phyloP scores from a whole-genome alignment of 2,888 invertebrate species.

The Monopis laevigella region DNA sequence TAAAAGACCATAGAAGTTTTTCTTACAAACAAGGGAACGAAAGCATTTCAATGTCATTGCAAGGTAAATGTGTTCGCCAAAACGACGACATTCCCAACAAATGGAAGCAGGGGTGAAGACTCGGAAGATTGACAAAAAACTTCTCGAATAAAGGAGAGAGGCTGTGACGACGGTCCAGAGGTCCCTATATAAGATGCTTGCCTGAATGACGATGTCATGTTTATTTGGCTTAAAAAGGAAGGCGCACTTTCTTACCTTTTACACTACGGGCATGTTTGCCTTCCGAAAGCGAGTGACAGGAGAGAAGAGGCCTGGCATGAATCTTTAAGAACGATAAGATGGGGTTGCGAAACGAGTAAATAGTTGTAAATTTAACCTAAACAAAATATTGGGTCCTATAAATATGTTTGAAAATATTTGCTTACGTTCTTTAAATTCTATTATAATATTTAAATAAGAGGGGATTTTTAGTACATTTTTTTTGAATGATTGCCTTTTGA shows the following conservation, averaged over 20 bases:
- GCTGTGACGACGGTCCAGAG: constrained; percentile 37
- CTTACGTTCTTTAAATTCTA: too few relatives aligned
- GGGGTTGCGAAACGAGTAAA: constrained; percentile 33
- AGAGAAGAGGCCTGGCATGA: constrained; percentile 38
- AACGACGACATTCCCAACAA: constrained; percentile 11
- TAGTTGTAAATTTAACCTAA: constrained; percentile 31
- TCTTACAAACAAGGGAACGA: constrained; percentile 8
- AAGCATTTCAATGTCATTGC: constrained; percentile 39
- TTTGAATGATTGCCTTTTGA: too few relatives aligned
- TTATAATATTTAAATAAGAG: too few relatives aligned
- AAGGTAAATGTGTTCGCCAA: constrained; percentile 36
- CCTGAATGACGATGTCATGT: constrained; percentile 55
- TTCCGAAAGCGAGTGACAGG: constrained; percentile 39
- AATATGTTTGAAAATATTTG: too few relatives aligned
- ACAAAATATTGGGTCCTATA: too few relatives aligned
- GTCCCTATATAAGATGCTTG: constrained; percentile 33
- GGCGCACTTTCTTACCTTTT: constrained; percentile 42
- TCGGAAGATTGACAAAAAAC: constrained; percentile 45
- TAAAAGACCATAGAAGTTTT: too few relatives aligned
- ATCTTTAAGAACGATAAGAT: constrained; percentile 35
- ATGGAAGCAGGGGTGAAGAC: constrained; percentile 15
- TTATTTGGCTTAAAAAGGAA: constrained; percentile 56
- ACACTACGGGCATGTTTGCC: constrained; percentile 21
- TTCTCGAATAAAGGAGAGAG: constrained; percentile 43
- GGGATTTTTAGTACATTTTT: too few relatives aligned